Percentiles rank a stretch among this genome's conserved stretches.
These are phyloP conservation scores for Dissostichus mawsoni DNA, from an alignment of 2,113 vertebrate species.

Conservation along the genomic window DNA sequence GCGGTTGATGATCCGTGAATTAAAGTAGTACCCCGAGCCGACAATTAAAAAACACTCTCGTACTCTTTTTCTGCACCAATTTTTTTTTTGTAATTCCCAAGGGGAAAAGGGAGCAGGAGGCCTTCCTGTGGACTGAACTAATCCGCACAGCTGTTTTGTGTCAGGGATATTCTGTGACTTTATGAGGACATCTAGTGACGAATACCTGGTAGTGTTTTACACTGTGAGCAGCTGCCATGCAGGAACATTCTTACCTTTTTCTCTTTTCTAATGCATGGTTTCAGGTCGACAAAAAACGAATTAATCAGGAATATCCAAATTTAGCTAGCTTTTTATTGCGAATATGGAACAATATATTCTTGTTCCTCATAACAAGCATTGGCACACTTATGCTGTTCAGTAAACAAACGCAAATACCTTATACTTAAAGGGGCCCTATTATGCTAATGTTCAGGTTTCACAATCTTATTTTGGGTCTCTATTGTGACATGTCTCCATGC, in stretches of 20 bases:
- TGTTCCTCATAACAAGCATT: not conserved
- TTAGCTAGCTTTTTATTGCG: not conserved
- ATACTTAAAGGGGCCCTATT: not conserved
- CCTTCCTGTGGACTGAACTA: slow-evolving; percentile 50
- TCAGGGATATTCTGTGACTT: slow-evolving; percentile 33
- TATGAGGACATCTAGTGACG: slow-evolving; percentile 74
- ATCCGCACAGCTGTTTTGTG: slow-evolving; percentile 53
- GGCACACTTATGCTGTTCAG: not conserved
- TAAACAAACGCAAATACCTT: not conserved
- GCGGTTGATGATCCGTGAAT: slow-evolving; percentile 56
- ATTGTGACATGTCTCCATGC: too few species aligned
- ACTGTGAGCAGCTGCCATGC: not conserved
- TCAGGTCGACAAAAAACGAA: not conserved
- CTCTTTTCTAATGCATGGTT: not conserved
- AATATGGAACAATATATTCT: not conserved
- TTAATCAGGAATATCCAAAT: not conserved
- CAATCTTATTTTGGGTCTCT: too few species aligned
- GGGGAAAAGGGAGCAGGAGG: slow-evolving; percentile 18
- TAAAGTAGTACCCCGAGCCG: slow-evolving; percentile 29
- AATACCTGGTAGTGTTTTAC: slow-evolving; percentile 31
- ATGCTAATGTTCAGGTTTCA: too few species aligned
- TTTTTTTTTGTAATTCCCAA: not conserved
- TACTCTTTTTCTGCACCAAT: not conserved
- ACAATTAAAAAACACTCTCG: slow-evolving; percentile 22
- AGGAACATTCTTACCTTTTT: not conserved